These are phyloP conservation scores for Epistrophe grossulariae DNA, from an alignment of 2,888 invertebrate species.

Conservation along the genomic window DNA sequence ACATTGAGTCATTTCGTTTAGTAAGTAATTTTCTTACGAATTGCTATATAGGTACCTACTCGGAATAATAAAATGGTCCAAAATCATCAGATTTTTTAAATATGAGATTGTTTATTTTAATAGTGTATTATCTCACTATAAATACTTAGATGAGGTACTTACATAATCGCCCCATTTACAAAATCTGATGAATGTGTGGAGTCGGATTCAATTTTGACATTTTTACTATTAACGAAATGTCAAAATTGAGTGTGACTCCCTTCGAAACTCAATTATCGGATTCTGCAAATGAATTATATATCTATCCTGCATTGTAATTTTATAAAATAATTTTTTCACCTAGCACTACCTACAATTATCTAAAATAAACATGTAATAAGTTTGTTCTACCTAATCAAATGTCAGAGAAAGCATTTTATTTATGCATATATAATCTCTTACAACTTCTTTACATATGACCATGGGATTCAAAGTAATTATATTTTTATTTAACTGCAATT, in stretches of 20 bases:
- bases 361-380: too few relatives aligned
- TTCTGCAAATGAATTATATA: too few relatives aligned
- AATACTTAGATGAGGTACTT: too few relatives aligned
- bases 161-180: too few relatives aligned
- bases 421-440: neutral
- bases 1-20: constrained; percentile 29
- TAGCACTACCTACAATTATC: too few relatives aligned
- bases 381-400: neutral
- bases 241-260: too few relatives aligned
- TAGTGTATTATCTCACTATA: neutral
- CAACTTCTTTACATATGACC: constrained; percentile 28
- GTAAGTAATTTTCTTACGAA: neutral
- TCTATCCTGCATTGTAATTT: too few relatives aligned
- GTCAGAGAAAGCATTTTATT: neutral
- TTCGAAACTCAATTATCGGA: too few relatives aligned
- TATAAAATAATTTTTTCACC: too few relatives aligned
- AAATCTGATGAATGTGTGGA: too few relatives aligned
- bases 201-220: too few relatives aligned
- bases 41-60: neutral
- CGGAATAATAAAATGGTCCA: neutral
- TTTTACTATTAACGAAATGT: too few relatives aligned
- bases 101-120: neutral
- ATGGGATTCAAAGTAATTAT: neutral
- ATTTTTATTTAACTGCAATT: neutral
- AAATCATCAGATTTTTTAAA: neutral